These are phyloP conservation scores for Arvicola amphibius DNA, from an alignment of 2,797 vertebrate species.

Conservation along the genomic window DNA sequence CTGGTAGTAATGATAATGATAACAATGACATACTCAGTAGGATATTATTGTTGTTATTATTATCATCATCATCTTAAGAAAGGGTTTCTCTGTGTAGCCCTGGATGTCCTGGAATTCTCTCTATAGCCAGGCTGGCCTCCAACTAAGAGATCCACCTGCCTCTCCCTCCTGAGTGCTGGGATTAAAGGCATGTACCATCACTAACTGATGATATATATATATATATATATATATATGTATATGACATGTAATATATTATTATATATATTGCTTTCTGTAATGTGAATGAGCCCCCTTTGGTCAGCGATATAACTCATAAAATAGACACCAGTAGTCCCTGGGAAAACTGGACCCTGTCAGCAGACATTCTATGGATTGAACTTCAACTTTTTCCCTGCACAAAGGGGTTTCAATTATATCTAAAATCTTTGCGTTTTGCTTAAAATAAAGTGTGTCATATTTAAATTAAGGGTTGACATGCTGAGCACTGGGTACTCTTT, in stretches of 20 bases:
- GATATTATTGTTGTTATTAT: neutral
- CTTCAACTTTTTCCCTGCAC: neutral
- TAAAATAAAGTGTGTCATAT: neutral
- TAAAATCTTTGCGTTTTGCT: neutral
- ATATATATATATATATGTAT: too few relatives aligned
- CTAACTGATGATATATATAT: neutral
- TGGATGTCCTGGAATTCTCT: neutral
- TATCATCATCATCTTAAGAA: neutral
- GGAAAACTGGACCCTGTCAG: neutral
- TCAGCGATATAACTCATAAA: neutral
- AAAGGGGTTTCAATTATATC: neutral
- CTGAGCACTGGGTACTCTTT: neutral
- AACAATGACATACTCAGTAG: neutral
- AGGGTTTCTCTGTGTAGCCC: neutral
- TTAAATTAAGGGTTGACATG: neutral
- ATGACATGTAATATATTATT: neutral
- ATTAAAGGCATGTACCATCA: neutral
- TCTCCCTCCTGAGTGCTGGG: neutral
- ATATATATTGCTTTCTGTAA: neutral
- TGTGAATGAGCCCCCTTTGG: neutral
- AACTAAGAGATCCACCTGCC: neutral
- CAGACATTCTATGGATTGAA: neutral
- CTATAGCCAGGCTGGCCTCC: neutral
- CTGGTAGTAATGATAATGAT: neutral
- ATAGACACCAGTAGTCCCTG: neutral